These are phyloP conservation scores for Liparis tanakae DNA, from an alignment of 2,797 vertebrate species.

Conservation along the genomic window DNA sequence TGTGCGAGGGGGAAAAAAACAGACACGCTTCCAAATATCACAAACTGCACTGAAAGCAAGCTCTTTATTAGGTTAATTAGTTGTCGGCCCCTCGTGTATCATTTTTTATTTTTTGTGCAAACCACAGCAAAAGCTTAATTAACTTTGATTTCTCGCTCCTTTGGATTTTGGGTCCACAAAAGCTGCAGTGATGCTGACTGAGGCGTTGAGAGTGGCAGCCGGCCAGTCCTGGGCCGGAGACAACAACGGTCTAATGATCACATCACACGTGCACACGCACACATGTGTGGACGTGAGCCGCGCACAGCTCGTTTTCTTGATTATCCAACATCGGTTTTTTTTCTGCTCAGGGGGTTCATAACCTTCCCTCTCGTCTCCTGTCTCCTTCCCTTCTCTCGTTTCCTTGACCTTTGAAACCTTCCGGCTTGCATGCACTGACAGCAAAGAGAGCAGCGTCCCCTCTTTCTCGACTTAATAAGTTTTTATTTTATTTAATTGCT, in stretches of 20 bases:
- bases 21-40: constrained; percentile 77
- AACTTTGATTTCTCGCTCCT: constrained; percentile 75
- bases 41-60: constrained; percentile 73
- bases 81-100: constrained; percentile 77
- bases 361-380: constrained; percentile 38
- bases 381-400: constrained; percentile 26
- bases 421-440: constrained; percentile 62
- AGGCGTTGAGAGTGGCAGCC: constrained; percentile 37
- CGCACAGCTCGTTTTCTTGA: not conserved
- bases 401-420: constrained; percentile 61
- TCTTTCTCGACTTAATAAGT: constrained; percentile 83
- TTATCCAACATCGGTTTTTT: constrained; percentile 17
- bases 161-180: constrained; percentile 63
- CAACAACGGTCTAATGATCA: constrained; percentile 48
- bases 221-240: constrained; percentile 52
- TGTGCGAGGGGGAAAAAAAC: constrained; percentile 51
- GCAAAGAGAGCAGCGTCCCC: constrained; percentile 70
- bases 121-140: constrained; percentile 83
- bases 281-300: not conserved
- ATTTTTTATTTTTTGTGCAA: constrained; percentile 70
- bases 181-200: constrained; percentile 67
- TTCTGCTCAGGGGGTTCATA: constrained; percentile 26
- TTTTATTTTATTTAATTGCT: constrained; percentile 86
- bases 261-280: constrained; percentile 12
- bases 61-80: constrained; percentile 83